A percentile compares a stretch with the other conserved stretches of the same genome.
Evolutionary conservation across 37 sponge, comb jelly and placozoan genomes (phyloP).

Genomic region (Lycopodina hypogea): DNA sequence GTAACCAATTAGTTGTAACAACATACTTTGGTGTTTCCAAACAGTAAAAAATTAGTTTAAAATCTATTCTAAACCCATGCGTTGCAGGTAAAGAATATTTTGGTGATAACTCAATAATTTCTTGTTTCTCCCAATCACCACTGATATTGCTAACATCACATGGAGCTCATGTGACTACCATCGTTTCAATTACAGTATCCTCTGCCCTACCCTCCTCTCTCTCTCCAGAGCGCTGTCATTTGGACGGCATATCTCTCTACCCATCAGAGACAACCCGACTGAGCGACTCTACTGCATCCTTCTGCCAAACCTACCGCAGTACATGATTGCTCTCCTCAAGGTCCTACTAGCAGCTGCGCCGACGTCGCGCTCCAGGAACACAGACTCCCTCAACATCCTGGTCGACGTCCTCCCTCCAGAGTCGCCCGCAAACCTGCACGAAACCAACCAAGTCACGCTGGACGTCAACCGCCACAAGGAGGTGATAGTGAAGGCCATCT

Average conservation of each 20-base stretch:
- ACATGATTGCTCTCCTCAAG: conserved; percentile 94
- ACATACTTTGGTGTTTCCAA: too few relatives aligned
- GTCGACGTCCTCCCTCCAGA: conserved; percentile 88
- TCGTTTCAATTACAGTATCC: too few relatives aligned
- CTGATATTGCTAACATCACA: too few relatives aligned
- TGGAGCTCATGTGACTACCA: too few relatives aligned
- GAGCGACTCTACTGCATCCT: conserved; percentile 78
- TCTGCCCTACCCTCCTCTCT: neutral
- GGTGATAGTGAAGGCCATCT: conserved; percentile 90
- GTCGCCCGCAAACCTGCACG: conserved; percentile 58
- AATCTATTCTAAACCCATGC: too few relatives aligned
- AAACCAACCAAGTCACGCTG: conserved; percentile 64
- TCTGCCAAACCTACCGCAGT: conserved; percentile 91
- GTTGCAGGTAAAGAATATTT: too few relatives aligned
- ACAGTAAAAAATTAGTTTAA: too few relatives aligned
- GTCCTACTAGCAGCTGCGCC: conserved; percentile 92
- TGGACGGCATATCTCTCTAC: conserved; percentile 13
- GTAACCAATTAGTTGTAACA: too few relatives aligned
- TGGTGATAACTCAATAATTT: too few relatives aligned
- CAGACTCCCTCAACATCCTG: conserved; percentile 89
- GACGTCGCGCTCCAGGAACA: conserved; percentile 72
- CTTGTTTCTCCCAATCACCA: too few relatives aligned
- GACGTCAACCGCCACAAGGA: conserved; percentile 97
- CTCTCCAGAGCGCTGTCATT: neutral
- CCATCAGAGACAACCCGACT: conserved; percentile 44